Base-by-base conservation (phyloP, 1,140 invertebrate genomes). In the Mya arenaria region DNA sequence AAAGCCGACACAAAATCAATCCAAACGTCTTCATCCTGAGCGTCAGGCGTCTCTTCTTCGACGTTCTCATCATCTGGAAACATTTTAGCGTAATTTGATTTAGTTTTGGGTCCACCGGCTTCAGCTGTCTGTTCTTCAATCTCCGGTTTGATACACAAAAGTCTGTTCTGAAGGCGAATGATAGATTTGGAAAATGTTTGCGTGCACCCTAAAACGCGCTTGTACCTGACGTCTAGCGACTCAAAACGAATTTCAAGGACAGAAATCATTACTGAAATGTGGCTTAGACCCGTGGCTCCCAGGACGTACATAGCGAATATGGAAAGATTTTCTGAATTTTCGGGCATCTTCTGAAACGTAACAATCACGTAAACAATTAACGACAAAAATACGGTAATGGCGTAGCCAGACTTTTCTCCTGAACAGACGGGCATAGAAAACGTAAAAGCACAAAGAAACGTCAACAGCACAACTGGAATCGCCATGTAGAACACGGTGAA, bases 361-460 rank as follows among this genome's bases (percentile, higher is more conserved):
- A 79, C 56, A 23, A 63, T 78, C 55, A 85, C 25, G 36, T 82
- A 74, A 3, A 85, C 72, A 10, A 82, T 52, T 17, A 83, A 62
- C 4, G 84, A 85, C 23, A 85, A 58, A 19, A 85, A 79, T 15
- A 82, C 60, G 19, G 80, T 83, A 34, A 85, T 72, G 1, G 71
- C 30, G 30, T 63, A 82, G 17, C 71, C 23, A 23, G 82, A 25
- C 60, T 77, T 85, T 52, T 85, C 84, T 28, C 84, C 83, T 30
- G 69, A 60, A 4, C 60, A 52, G 0, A 37, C 30, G 17, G 83
- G 84, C 6, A 85, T 36, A 28, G 68, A 56, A 68, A 85, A 85
- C n/a, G 66, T 63, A 36, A 78, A 30, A n/a, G 79, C 44, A 48
- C 77, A 78, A 4, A 85, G 39, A 8, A 83, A 48, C 0, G 84